A percentile compares a stretch with the other conserved stretches of the same genome.
Conservation (phyloP, 2,888 invertebrate genomes). For the Tinea trinotella region DNA sequence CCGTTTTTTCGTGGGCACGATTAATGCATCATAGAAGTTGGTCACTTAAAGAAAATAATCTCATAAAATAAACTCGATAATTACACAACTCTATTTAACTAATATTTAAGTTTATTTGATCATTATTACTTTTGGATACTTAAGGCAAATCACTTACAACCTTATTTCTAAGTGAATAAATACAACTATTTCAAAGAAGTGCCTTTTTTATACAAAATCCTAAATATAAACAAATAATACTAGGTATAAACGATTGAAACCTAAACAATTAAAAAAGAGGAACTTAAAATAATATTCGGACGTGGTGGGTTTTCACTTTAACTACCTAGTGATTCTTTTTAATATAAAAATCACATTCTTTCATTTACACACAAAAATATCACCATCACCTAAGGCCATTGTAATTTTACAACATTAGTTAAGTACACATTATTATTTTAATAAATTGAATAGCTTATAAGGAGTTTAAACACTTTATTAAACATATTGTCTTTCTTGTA, state of each 20-base stretch:
- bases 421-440: background rate
- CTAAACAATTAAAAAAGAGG: slow-evolving; percentile 5
- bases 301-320: slow-evolving; percentile 65
- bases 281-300: slow-evolving; percentile 31
- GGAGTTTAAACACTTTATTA: background rate
- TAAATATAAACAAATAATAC: slow-evolving; percentile 23
- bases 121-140: no score
- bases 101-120: no score
- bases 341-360: background rate
- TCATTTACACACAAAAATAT: slow-evolving; percentile 5
- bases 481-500: background rate
- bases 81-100: no score
- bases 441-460: background rate
- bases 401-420: no score
- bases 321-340: background rate
- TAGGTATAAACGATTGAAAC: slow-evolving; percentile 20
- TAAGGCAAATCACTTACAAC: no score
- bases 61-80: no score
- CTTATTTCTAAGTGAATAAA: slow-evolving; percentile 27
- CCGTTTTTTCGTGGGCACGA: no score
- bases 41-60: no score
- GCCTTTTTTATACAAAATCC: slow-evolving; percentile 23
- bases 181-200: slow-evolving; percentile 23
- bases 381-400: slow-evolving; percentile 14
- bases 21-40: no score